Percentiles rank a stretch among this genome's conserved stretches.
These are phyloP conservation scores for Erethizon dorsatum DNA, from an alignment of 2,797 vertebrate genomes.

Conservation along the genomic window DNA sequence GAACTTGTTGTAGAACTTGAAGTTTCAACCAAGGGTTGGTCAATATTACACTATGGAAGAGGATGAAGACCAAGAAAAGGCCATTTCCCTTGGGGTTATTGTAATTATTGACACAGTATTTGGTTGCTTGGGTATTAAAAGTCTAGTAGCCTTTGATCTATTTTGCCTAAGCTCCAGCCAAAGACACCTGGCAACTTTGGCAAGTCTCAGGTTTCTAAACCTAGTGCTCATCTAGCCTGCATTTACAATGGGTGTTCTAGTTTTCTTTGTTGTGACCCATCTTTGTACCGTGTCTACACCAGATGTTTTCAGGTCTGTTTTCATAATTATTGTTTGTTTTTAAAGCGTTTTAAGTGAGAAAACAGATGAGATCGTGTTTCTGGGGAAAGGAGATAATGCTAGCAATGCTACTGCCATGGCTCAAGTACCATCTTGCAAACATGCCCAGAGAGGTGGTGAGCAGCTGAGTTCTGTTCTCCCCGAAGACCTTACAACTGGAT, in stretches of 20 bases:
- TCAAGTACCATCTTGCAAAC: background rate
- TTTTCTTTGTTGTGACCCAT: background rate
- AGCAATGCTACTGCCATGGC: background rate
- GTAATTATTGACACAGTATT: background rate
- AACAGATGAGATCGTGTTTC: constrained; percentile 28
- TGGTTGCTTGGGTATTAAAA: background rate
- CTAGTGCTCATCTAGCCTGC: background rate
- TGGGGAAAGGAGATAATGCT: background rate
- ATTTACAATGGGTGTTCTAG: background rate
- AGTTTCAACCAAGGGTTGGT: background rate
- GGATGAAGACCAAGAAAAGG: background rate
- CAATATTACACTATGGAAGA: background rate
- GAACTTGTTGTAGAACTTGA: background rate
- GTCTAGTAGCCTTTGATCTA: constrained; percentile 30
- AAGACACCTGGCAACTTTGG: constrained; percentile 30
- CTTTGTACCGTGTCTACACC: background rate
- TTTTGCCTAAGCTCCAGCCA: constrained; percentile 43
- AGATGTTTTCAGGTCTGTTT: constrained; percentile 37
- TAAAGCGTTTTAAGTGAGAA: background rate
- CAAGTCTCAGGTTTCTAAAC: constrained; percentile 52
- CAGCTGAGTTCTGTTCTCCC: constrained; percentile 1
- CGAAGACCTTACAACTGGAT: background rate
- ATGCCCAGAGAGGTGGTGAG: background rate
- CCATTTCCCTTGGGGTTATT: background rate
- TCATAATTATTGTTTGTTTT: background rate